These are phyloP conservation scores for Ips nitidus DNA, from an alignment of 1,140 invertebrate genomes.

Conservation along the genomic window DNA sequence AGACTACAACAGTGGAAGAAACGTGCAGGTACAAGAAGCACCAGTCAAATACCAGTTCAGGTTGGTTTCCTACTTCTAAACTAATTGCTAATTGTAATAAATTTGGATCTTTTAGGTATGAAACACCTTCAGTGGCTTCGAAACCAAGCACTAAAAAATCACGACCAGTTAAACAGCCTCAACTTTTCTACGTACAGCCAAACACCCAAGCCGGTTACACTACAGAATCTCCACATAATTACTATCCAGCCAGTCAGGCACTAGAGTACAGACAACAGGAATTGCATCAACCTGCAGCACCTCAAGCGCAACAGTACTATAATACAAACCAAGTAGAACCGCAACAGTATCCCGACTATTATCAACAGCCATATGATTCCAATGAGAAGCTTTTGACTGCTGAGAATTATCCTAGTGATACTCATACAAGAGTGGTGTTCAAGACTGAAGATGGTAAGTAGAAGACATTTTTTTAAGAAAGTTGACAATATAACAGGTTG, in stretches of 20 bases:
- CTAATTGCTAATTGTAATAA: background rate
- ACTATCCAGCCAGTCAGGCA: background rate
- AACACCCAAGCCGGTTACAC: background rate
- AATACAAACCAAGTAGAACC: background rate
- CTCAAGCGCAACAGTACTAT: background rate
- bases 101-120: conserved; percentile 7
- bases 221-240: background rate
- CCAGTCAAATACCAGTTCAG: conserved; percentile 24
- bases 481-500: too few species aligned
- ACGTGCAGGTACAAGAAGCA: conserved; percentile 11
- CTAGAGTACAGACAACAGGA: conserved; percentile 10
- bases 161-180: background rate
- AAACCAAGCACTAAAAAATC: background rate
- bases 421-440: conserved; percentile 24
- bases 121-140: background rate
- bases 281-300: background rate
- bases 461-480: background rate
- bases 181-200: conserved; percentile 21
- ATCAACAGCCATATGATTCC: background rate
- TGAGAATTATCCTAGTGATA: conserved; percentile 23
- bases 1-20: background rate
- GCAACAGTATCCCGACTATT: conserved; percentile 4
- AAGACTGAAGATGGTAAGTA: conserved; percentile 12
- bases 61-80: conserved; percentile 1
- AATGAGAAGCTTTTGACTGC: conserved; percentile 22